Base-by-base conservation (phyloP, 2,113 vertebrate species). In the Chaetodon trifascialis region DNA sequence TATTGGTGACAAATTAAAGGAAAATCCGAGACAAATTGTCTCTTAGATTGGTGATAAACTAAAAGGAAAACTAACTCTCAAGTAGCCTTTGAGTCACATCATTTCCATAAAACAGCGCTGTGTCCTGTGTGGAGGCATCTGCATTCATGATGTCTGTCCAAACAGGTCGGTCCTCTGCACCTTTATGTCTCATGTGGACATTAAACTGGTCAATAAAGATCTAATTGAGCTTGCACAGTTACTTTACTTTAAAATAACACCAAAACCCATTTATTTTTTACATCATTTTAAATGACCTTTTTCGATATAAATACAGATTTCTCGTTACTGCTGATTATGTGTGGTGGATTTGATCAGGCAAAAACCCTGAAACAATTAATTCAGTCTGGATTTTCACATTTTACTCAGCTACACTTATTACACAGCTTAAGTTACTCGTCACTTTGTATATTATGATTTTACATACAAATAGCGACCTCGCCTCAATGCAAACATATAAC, bases 381-480 rank as follows among this genome's bases (percentile, higher is more conserved):
- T 49, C 17, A 21, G 47, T 21, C 30, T 68, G 66, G 25, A 51
- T 36, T 68, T 69, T 23, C 19, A 68, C 17, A n/a, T 68, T 68
- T 51, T 51, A 34, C 46, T 51, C 46, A 25, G 23, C 49, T 68
- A 52, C 17, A 52, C 54, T n/a, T 47, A 30, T 7, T 25, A 30
- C 11, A 15, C 30, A 60, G 12, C 56, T 59, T 59, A 2, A 38
- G 17, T 11, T 5, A 21, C 9, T 38, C 21, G 4, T 63, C 40
- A n/a, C 5, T 38, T 40, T 40, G 4, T 5, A 5, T 16, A 17
- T 56, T 14, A 25, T 15, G 55, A 30, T 60, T 60, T 17, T 60
- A 36, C 30, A 60, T 36, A 19, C 9, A 36, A 1, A 62, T 36
- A 36, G 30, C 5, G 8, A 10, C 15, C 36, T 5, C 2, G 5